Evolutionary conservation across 2,113 vertebrate genomes (phyloP).

Genomic region (Pomatostomus ruficeps): DNA sequence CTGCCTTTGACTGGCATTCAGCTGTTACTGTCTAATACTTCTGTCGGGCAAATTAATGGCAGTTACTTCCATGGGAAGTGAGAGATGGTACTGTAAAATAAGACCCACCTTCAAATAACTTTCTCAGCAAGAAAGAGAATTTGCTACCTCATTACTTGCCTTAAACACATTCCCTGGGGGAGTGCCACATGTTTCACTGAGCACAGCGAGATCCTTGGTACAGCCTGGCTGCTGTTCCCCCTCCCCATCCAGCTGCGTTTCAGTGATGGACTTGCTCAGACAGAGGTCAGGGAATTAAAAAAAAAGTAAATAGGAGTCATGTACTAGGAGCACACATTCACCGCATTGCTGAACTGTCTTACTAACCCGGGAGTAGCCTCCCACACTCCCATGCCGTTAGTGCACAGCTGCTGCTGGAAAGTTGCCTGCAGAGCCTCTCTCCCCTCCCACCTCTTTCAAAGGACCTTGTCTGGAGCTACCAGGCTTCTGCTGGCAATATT

Average conservation of each 20-base stretch:
- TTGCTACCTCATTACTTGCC: neutral
- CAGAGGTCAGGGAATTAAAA: neutral
- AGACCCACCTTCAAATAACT: neutral
- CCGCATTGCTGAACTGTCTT: constrained; percentile 18
- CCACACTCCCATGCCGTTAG: neutral
- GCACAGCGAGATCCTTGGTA: neutral
- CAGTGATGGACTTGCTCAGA: neutral
- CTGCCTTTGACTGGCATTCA: neutral
- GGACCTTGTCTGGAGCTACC: constrained; percentile 11
- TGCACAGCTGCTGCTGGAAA: constrained; percentile 48
- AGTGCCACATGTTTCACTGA: fast-evolving
- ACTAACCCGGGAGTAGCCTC: neutral
- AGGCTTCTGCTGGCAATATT: constrained; percentile 12
- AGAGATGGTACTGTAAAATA: neutral
- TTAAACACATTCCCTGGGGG: neutral
- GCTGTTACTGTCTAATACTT: neutral
- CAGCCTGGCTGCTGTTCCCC: neutral
- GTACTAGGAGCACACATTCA: neutral
- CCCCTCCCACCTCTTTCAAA: neutral
- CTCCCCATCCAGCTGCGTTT: neutral
- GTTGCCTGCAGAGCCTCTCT: neutral
- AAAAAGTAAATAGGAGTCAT: neutral
- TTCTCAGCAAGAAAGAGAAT: neutral
- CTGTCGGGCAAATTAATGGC: neutral
- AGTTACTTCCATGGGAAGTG: neutral